A percentile compares a stretch with the other conserved stretches of the same genome.
Conservation (phyloP, 2,113 vertebrate species). For the Alaudala cheleensis region DNA sequence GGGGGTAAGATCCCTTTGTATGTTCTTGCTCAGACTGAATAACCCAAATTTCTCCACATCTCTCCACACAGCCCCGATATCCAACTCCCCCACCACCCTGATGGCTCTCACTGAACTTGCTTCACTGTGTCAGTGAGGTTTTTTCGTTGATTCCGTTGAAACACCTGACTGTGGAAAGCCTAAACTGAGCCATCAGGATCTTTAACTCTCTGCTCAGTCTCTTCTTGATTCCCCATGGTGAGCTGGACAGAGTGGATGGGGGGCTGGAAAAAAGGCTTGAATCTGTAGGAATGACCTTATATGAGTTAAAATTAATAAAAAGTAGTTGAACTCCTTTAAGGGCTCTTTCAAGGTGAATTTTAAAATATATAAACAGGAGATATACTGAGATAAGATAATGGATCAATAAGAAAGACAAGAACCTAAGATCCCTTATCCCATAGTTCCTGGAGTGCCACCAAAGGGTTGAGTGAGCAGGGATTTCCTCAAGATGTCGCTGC, state of each 20-base stretch:
- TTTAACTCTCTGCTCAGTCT: background rate
- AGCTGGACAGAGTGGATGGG: background rate
- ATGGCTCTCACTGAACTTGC: background rate
- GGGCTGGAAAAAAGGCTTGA: background rate
- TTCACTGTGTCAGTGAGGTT: rapidly evolving
- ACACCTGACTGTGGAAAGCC: background rate
- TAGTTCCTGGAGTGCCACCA: background rate
- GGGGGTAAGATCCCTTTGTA: background rate
- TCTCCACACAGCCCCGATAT: rapidly evolving
- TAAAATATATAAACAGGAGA: background rate
- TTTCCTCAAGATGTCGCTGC: slow-evolving; percentile 23
- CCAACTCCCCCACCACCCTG: background rate
- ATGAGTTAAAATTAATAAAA: background rate
- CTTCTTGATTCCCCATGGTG: background rate
- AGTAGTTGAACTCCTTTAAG: background rate
- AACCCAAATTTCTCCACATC: background rate
- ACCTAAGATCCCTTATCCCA: no score
- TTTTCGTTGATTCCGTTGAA: background rate
- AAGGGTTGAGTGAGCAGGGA: background rate
- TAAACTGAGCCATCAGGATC: background rate
- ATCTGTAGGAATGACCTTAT: background rate
- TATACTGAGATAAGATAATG: background rate
- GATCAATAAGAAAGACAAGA: background rate
- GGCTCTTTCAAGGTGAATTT: background rate
- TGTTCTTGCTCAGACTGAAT: background rate